Conservation (phyloP, 64 coral and sea anemone species). For the Dendrophyllia cribrosa region DNA sequence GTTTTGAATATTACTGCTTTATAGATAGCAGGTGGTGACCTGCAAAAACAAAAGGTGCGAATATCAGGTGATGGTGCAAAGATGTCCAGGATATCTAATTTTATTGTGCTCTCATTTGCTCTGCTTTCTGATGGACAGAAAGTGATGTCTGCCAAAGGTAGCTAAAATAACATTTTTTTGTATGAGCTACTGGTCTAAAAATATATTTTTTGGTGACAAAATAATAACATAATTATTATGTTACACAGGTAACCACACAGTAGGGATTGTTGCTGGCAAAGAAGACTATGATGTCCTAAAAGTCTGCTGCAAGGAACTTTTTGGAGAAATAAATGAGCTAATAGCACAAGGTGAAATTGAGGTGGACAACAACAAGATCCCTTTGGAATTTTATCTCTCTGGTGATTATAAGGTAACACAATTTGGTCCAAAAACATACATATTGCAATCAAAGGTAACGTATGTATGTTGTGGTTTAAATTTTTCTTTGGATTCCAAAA, state of each 20-base stretch:
- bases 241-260: slow-evolving; percentile 41
- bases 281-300: slow-evolving; percentile 8
- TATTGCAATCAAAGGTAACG: no score
- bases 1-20: background rate
- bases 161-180: background rate
- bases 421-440: background rate
- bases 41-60: background rate
- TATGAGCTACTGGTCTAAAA: background rate
- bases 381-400: slow-evolving; percentile 30
- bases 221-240: background rate
- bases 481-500: no score
- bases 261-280: slow-evolving; percentile 32
- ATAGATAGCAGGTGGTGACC: slow-evolving; percentile 8
- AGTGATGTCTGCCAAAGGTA: slow-evolving; percentile 59
- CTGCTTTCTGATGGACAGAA: slow-evolving; percentile 39
- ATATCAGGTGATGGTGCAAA: slow-evolving; percentile 47
- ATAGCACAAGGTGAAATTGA: slow-evolving; percentile 9
- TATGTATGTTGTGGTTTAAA: no score
- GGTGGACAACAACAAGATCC: slow-evolving; percentile 25
- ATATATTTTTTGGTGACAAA: background rate
- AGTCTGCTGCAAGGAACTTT: slow-evolving; percentile 28
- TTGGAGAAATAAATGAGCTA: slow-evolving; percentile 36
- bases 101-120: slow-evolving; percentile 59
- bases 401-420: slow-evolving; percentile 53
- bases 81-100: slow-evolving; percentile 46